Evolutionary conservation across 2,113 vertebrate genomes (phyloP), one percentile per base, ranked within the genome.

Genomic region (Antechinus flavipes): DNA sequence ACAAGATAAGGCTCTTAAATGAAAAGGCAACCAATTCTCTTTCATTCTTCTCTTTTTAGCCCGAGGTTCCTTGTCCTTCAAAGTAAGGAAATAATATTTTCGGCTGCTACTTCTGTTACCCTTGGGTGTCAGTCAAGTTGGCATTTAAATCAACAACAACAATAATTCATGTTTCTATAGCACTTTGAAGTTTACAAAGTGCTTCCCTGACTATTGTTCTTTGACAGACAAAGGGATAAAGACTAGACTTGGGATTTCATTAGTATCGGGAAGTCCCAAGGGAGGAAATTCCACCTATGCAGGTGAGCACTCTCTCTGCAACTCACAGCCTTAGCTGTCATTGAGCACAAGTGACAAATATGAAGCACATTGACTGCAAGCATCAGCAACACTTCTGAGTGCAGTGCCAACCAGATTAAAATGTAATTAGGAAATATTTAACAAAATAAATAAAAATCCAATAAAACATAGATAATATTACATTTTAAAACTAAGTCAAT

Each of bases 91-190:
- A 94, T 95, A 89, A 68, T 92, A 61, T 55, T 54, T 84, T 16
- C 50, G 56, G 35, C 50, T 92, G 89, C 42, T 42, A 8, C 47
- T 96, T 30, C 30, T 97, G 94, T 94, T 0, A 0, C 92, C 95
- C 93, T 0, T 12, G 96, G 91, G 95, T 96, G 91, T 91, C 97
- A 95, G 92, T 50, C 93, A 97, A 90, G 68, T 52, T 61, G 53
- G 92, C 46, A 35, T 68, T 96, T 96, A 42, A 84, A 84, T n/a
- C 91, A 55, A 22, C 68, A 55, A n/a, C 14, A 76, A 84, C 9
- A 58, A 58, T 42, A 22, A 19, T 6, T 84, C 68, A 22, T 42
- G n/a, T 42, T 84, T 84, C n/a, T 42, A 42, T 22, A 84, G 16
- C 35, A 84, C 61, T 68, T 68, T 14, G 61, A 68, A 35, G 30